Evolutionary conservation across 2,113 vertebrate species (phyloP), one percentile per base, ranked within the genome.

Genomic region (Entelurus aequoreus): DNA sequence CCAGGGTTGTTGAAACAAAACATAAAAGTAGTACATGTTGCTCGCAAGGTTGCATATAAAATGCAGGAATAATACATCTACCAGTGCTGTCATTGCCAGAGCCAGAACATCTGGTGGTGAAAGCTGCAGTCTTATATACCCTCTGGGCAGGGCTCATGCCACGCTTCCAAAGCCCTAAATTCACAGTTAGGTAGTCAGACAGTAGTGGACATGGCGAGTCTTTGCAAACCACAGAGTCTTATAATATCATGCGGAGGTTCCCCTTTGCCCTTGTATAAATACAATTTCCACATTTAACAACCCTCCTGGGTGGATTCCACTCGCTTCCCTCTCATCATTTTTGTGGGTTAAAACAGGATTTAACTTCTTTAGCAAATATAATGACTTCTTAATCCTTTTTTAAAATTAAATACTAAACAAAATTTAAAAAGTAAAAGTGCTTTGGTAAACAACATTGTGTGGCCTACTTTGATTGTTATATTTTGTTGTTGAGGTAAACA

Each of bases 51-150:
- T 74, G 51, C 71, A 52, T 75, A 75, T 66, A 8, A 72, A 63
- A 62, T 51, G 36, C 67, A 62, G 73, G 44, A 78, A 82, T 71
- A 71, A 68, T 79, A 67, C 57, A 60, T 75, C 61, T 8, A 57
- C 37, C 57, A 61, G 52, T 64, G 69, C 48, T 65, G 69, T 71
- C 59, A 67, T 28, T 66, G 57, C 70, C 55, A 28, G 66, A 65
- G 71, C 71, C 70, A 79, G 66, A 80, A 85, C 83, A 85, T 89
- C 84, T 87, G 84, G 76, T 69, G 72, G 75, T 71, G 66, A 78
- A 71, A 49, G 75, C 71, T 82, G 73, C 71, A 84, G 81, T 54
- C 74, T 71, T 74, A 69, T 72, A 74, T 75, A 77, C 80, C 74
- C 79, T 74, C 69, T 66, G 71, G 76, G 85, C 81, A 74, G 73